A percentile compares a stretch with the other conserved stretches of the same genome.
These are phyloP conservation scores for Callipepla squamata DNA, from an alignment of 2,113 vertebrate species.

Conservation along the genomic window DNA sequence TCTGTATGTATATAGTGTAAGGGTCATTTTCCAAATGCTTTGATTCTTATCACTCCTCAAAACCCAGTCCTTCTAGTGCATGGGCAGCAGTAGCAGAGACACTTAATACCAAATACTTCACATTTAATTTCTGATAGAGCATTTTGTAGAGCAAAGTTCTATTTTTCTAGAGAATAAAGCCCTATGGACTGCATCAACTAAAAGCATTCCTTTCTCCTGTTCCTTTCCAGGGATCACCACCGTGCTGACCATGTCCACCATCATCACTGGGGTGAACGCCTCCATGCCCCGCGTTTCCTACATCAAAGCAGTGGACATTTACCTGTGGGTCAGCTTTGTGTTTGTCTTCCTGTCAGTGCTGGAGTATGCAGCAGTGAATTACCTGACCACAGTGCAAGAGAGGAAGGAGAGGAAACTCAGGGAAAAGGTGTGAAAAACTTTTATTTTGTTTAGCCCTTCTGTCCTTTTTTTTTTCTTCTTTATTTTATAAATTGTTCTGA, in stretches of 20 bases:
- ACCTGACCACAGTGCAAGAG: constrained; percentile 89
- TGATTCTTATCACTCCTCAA: not conserved
- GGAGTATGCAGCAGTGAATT: constrained; percentile 93
- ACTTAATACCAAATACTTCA: not conserved
- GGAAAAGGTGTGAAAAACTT: constrained; percentile 73
- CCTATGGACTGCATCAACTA: not conserved
- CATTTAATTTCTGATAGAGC: not conserved
- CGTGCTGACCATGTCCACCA: constrained; percentile 89
- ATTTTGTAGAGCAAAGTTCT: not conserved
- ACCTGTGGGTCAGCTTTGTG: constrained; percentile 98
- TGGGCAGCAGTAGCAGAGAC: not conserved
- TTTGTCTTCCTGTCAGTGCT: constrained; percentile 97
- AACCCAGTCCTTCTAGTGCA: not conserved
- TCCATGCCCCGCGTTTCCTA: constrained; percentile 98
- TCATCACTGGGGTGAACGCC: constrained; percentile 95
- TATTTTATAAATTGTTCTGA: not conserved
- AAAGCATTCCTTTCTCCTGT: not conserved
- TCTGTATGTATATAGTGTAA: not conserved
- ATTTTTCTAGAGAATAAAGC: not conserved
- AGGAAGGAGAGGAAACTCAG: constrained; percentile 81
- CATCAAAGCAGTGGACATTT: constrained; percentile 97
- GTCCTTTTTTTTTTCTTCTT: rapidly evolving
- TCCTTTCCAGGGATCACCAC: constrained; percentile 88
- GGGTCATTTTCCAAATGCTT: not conserved
- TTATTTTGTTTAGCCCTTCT: not conserved